Conservation (phyloP, 2,113 vertebrate genomes). For the Grammomys dolichurus region DNA sequence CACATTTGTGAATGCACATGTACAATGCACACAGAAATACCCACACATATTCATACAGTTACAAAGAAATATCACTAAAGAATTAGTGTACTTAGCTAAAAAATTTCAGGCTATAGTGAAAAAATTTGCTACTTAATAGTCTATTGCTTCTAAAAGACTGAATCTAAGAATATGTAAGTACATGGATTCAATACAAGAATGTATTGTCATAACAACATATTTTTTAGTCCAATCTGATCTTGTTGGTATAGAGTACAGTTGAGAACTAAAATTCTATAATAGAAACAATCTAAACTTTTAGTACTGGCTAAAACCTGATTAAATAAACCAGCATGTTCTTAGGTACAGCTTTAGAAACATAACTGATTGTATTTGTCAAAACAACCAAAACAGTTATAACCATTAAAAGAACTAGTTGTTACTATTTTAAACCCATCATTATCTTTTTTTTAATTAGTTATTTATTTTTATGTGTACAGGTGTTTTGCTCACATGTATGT, state of each 20-base stretch:
- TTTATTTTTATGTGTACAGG: not conserved
- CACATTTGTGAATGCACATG: not conserved
- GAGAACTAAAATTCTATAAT: not conserved
- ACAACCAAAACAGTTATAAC: not conserved
- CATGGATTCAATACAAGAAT: not conserved
- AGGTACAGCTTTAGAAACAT: not conserved
- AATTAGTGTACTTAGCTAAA: not conserved
- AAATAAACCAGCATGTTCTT: conserved; percentile 13
- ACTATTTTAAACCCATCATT: not conserved
- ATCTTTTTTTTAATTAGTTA: not conserved
- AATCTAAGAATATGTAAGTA: conserved; percentile 3
- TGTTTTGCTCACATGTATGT: not conserved
- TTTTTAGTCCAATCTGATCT: not conserved
- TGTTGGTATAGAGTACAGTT: not conserved
- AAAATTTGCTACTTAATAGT: not conserved
- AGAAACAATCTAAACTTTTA: not conserved
- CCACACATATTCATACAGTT: not conserved
- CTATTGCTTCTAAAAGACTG: conserved; percentile 19
- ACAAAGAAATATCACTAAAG: not conserved
- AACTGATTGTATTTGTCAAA: not conserved
- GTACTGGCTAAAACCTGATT: not conserved
- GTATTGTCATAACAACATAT: not conserved
- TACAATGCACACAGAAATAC: not conserved
- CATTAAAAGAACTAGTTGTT: not conserved
- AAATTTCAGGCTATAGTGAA: not conserved